These are phyloP conservation scores for Gasterosteus nipponicus DNA, from an alignment of 2,113 vertebrate genomes.

Conservation along the genomic window DNA sequence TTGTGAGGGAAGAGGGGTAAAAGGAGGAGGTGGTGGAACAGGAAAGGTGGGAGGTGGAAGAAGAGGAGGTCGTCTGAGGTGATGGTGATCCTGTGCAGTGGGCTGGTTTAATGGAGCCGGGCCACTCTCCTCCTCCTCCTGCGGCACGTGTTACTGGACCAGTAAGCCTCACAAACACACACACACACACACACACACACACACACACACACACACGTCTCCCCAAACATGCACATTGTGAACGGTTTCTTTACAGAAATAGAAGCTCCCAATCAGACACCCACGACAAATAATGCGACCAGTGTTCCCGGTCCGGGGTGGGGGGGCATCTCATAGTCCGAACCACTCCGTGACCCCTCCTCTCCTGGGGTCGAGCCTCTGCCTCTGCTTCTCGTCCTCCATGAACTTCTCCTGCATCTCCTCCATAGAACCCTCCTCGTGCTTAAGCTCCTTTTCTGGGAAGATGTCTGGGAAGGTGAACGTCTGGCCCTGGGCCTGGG, in stretches of 20 bases:
- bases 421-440: conserved; percentile 72
- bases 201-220: conserved; percentile 41
- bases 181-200: not conserved
- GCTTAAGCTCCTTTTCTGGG: conserved; percentile 76
- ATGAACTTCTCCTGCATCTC: conserved; percentile 81
- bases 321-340: conserved; percentile 82
- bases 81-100: conserved; percentile 61
- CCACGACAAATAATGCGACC: conserved; percentile 2
- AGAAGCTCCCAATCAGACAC: conserved; percentile 45
- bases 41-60: conserved; percentile 31
- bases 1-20: conserved; percentile 17
- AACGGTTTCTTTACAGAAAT: conserved; percentile 48
- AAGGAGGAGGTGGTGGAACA: conserved; percentile 15
- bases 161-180: conserved; percentile 34
- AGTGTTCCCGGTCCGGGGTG: conserved; percentile 17
- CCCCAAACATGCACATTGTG: conserved; percentile 47
- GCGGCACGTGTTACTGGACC: conserved; percentile 45
- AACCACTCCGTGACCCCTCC: conserved; percentile 92
- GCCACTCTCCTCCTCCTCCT: conserved; percentile 65
- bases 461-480: conserved; percentile 95
- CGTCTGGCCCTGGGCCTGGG: conserved; percentile 88
- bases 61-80: conserved; percentile 71
- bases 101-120: conserved; percentile 55
- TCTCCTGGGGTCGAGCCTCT: conserved; percentile 85
- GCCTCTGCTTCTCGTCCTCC: conserved; percentile 83